A percentile compares a stretch with the other conserved stretches of the same genome.
Conservation (phyloP, 2,888 invertebrate genomes). For the Yponomeuta plumbellus region DNA sequence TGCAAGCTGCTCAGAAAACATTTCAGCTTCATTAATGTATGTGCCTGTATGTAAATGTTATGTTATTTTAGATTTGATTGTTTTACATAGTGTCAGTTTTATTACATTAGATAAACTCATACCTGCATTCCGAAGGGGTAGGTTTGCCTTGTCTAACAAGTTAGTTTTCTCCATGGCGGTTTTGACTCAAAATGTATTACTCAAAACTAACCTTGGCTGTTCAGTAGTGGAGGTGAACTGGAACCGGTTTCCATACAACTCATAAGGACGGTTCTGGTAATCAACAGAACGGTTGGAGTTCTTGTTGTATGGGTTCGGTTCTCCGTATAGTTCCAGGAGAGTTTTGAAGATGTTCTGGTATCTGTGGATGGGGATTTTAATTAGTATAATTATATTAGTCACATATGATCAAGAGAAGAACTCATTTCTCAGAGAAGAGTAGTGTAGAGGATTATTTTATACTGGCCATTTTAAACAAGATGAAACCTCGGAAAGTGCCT, state of each 20-base stretch:
- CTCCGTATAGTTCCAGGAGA: slow-evolving; percentile 76
- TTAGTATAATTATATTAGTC: background rate
- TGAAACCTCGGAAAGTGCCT: no score
- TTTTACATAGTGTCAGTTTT: no score
- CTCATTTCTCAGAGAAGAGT: no score
- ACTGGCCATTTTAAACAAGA: no score
- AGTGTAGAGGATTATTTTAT: no score
- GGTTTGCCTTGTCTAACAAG: no score
- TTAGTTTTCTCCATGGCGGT: background rate
- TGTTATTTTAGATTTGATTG: no score
- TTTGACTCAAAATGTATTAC: background rate
- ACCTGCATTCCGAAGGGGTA: no score
- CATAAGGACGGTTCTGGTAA: slow-evolving; percentile 31
- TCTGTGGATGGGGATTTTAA: slow-evolving; percentile 35
- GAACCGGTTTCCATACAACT: slow-evolving; percentile 43
- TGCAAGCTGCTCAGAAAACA: no score
- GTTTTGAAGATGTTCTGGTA: slow-evolving; percentile 81
- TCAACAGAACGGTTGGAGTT: slow-evolving; percentile 44
- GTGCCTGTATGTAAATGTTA: no score
- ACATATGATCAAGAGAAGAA: background rate
- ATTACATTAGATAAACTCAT: no score
- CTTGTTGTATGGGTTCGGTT: slow-evolving; percentile 52
- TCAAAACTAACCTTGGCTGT: slow-evolving; percentile 30
- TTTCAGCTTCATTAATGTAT: no score
- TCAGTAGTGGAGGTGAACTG: slow-evolving; percentile 39